Base-by-base conservation (phyloP, 2,113 vertebrate species). In the Esox niger region DNA sequence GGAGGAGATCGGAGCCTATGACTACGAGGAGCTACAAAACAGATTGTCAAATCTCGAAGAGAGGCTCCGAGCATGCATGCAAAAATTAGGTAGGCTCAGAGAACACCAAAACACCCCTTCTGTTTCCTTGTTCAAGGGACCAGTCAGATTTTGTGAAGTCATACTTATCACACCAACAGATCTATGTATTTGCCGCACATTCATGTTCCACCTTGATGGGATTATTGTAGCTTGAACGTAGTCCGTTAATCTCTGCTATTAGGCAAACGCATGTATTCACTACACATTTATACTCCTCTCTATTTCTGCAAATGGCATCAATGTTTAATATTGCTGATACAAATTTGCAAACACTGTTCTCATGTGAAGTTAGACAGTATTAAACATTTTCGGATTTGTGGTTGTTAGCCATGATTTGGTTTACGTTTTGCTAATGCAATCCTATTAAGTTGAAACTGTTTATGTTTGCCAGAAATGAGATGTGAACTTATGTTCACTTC, bases 1-100 rank as follows among this genome's bases (percentile, higher is more conserved):
- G 90, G 96, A 98, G 75, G 94, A 96, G 71, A 92, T 97, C 88
- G 95, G 96, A 85, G 93, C 94, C 88, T 93, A 93, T 90, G 96
- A 98, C 59, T 95, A 95, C 92, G 94, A 95, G 89, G 94, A 95
- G 82, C 94, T 95, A 67, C 94, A 95, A 90, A 94, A 83, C 93
- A 94, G 94, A 93, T 93, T 95, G 90, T 92, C 94, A 91, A 94
- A 91, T 93, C 94, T 95, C 89, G 94, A 95, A 90, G 93, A 95
- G 83, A 93, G 94, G 92, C 94, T 95, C 78, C 93, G 94, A 91
- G 94, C 93, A 82, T 95, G 94, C 94, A 95, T 95, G 94, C 94
- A 95, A 93, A 95, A 94, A 94, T 94, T 95, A 94, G 94, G 94
- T 95, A 95, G 93, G 93, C 91, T 86, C 88, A 87, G 90, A 84